Evolutionary conservation across 1,140 invertebrate species (phyloP).

Genomic region (Cyclina sinensis): DNA sequence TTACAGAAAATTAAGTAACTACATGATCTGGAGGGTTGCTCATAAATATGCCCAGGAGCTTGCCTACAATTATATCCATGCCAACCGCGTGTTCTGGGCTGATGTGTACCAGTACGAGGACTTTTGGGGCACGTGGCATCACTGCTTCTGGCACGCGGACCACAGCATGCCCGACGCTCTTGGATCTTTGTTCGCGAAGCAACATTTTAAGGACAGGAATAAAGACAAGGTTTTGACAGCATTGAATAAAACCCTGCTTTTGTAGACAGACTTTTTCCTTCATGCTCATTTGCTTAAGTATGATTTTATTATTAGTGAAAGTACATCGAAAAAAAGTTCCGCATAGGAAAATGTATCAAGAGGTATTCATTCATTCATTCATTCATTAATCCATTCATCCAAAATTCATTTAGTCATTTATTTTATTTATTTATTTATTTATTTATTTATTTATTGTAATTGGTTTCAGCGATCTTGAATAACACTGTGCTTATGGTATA

Average conservation of each 20-base stretch:
- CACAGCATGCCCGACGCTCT: conserved; percentile 88
- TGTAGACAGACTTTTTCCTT: neutral
- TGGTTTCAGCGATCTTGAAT: too few relatives aligned
- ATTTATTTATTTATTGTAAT: too few relatives aligned
- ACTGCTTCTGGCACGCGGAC: conserved; percentile 88
- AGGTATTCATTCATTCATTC: too few relatives aligned
- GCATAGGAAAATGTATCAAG: too few relatives aligned
- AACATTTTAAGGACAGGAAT: conserved; percentile 81
- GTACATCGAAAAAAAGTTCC: too few relatives aligned
- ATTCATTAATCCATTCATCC: too few relatives aligned
- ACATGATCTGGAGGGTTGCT: conserved; percentile 89
- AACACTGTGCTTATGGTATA: too few relatives aligned
- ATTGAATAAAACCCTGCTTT: neutral
- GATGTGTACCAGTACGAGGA: conserved; percentile 87
- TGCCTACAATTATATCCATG: conserved; percentile 88
- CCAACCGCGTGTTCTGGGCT: conserved; percentile 87
- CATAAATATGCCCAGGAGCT: conserved; percentile 89
- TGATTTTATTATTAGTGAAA: too few relatives aligned
- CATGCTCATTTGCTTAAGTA: too few relatives aligned
- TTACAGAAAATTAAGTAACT: conserved; percentile 89
- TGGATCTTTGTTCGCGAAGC: conserved; percentile 87
- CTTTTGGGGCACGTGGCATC: conserved; percentile 88
- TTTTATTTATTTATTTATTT: too few relatives aligned
- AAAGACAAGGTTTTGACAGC: conserved; percentile 80
- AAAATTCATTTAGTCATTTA: too few relatives aligned